A percentile compares a stretch with the other conserved stretches of the same genome.
These are phyloP conservation scores for Spilogale gracilis DNA, from an alignment of 2,113 vertebrate species.

Conservation along the genomic window DNA sequence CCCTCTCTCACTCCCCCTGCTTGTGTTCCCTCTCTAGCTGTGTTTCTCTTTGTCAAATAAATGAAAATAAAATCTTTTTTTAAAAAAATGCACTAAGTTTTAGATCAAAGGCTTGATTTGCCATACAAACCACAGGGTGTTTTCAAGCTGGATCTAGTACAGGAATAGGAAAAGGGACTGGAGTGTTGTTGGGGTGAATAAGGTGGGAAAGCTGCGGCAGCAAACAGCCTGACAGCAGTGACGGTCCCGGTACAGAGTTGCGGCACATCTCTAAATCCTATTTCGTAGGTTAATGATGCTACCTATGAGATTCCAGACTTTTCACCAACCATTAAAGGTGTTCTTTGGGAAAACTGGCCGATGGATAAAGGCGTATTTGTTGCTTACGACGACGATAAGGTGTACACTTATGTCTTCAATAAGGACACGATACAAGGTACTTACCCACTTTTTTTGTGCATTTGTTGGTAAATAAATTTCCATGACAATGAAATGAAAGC, in stretches of 20 bases:
- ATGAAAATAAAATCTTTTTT: too few species aligned
- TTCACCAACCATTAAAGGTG: slow-evolving; percentile 95
- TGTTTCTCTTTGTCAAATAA: too few species aligned
- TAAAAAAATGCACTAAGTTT: neutral
- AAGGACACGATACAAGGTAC: slow-evolving; percentile 97
- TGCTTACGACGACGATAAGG: slow-evolving; percentile 96
- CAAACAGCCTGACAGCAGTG: neutral
- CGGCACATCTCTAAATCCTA: neutral
- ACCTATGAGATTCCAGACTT: slow-evolving; percentile 95
- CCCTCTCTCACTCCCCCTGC: too few species aligned
- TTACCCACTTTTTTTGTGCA: neutral
- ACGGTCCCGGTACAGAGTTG: neutral
- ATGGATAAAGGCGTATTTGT: slow-evolving; percentile 95
- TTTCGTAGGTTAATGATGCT: slow-evolving; percentile 90
- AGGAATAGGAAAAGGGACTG: neutral
- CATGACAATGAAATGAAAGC: neutral
- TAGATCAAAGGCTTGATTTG: neutral
- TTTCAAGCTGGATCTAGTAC: neutral
- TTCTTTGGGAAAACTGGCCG: slow-evolving; percentile 98
- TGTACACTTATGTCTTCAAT: slow-evolving; percentile 95
- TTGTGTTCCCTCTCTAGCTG: too few species aligned
- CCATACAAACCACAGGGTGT: neutral
- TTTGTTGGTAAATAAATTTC: slow-evolving; percentile 24
- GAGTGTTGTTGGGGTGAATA: neutral
- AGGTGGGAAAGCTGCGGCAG: neutral